A percentile compares a stretch with the other conserved stretches of the same genome.
Conservation (phyloP, 2,113 vertebrate species). For the Tragelaphus scriptus region DNA sequence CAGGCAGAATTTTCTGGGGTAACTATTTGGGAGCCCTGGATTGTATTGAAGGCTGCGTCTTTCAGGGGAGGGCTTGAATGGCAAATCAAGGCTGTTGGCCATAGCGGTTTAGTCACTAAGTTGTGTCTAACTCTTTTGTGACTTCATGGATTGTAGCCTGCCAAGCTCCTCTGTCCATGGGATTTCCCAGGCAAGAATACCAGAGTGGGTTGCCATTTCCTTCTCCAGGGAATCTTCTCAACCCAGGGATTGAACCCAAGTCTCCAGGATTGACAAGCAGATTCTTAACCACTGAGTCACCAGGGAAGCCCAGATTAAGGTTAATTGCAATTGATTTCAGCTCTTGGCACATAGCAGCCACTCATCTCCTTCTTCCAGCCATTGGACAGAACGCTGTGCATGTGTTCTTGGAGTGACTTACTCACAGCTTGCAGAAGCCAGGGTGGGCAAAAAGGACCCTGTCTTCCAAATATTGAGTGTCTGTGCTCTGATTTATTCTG, state of each 20-base stretch:
- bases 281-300: not conserved
- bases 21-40: not conserved
- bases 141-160: rapidly evolving
- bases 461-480: not conserved
- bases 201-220: not conserved
- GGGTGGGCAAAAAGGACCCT: not conserved
- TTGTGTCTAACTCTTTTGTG: not conserved
- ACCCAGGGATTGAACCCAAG: not conserved
- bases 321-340: not conserved
- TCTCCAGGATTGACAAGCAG: not conserved
- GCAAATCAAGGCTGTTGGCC: not conserved
- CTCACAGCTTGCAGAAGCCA: not conserved
- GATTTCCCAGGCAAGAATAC: not conserved
- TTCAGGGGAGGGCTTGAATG: not conserved
- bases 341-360: not conserved
- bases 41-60: not conserved
- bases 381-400: not conserved
- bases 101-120: not conserved
- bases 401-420: not conserved
- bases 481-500: not conserved
- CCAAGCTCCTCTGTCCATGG: not conserved
- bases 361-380: not conserved
- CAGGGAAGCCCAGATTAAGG: not conserved
- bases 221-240: not conserved
- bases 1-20: not conserved